Base-by-base conservation (phyloP, 2,888 invertebrate genomes). In the Caenorhabditis doughertyi region DNA sequence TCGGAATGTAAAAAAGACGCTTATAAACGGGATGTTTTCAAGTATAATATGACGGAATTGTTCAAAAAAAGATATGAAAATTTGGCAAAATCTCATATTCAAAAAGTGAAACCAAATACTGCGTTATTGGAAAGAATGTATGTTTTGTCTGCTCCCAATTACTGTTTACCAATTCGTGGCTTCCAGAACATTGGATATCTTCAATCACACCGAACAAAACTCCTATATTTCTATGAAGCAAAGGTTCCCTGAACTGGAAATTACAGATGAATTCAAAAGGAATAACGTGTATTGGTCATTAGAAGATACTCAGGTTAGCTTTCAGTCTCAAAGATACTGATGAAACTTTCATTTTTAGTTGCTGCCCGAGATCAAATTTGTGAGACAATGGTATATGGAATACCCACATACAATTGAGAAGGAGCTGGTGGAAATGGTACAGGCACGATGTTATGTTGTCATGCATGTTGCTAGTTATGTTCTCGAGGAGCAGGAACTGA, bases 391-490 rank as follows among this genome's bases (percentile, higher is more conserved):
- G 65, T 51, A 51, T n/a, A 51, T 2, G 1, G 65, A 65, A 32
- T 51, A 65, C 25, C 65, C 65, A 0, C 49, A 65, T 7, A 65
- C 51, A 51, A 32, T 51, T n/a, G 65, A 65, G 7, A 51, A 32
- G n/a, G 65, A 65, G 16, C 8, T 65, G 11, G 51, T 65, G 2
- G 65, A 65, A 51, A 49, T 65, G 51, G 47, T 51, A 8, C 49
- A 49, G 4, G 44, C 55, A 7, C 16, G 32, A 29, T 70, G 70
- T 47, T 72, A 72, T 29, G 42, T 39, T 27, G 51, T 62, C 0
- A 35, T 72, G 16, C 72, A 72, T 42, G 53, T 72, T 21, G 72
- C 72, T 13, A 72, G 72, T 51, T 62, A 53, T 39, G 51, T 72
- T 0, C 13, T 72, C 8, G 47, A 62, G 9, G 72, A 72, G 16